Percentiles rank a stretch among this genome's conserved stretches.
Conservation (phyloP, 2,888 invertebrate genomes). For the Eupithecia dodoneata region DNA sequence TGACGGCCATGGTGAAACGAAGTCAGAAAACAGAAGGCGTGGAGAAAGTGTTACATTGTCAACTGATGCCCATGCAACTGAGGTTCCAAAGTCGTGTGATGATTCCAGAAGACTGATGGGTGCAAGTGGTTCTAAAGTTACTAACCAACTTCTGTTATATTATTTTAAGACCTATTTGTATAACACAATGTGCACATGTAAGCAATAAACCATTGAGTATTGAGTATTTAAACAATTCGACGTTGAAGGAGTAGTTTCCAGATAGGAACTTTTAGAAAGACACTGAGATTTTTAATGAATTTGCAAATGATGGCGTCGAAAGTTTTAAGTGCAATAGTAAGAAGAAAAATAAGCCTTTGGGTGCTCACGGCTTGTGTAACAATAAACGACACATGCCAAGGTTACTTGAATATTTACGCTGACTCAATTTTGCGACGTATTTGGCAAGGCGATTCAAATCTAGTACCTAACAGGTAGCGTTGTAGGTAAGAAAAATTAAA, state of each 20-base stretch:
- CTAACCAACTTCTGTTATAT: background rate
- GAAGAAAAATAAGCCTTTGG: constrained; percentile 20
- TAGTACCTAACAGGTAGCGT: constrained; percentile 47
- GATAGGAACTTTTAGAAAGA: background rate
- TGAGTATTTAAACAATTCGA: background rate
- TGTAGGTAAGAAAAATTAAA: constrained; percentile 37
- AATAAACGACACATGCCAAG: constrained; percentile 50
- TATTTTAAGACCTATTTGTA: no score
- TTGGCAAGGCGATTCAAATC: constrained; percentile 63
- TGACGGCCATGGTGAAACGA: constrained; percentile 75
- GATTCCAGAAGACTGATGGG: constrained; percentile 52
- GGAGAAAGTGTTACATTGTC: constrained; percentile 72
- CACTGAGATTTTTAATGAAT: background rate
- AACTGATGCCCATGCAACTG: constrained; percentile 67
- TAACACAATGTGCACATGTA: no score
- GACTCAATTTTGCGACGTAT: constrained; percentile 65
- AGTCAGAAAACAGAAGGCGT: constrained; percentile 71
- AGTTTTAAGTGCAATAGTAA: background rate
- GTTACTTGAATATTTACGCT: constrained; percentile 59
- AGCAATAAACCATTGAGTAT: no score
- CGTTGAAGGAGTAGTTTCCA: background rate
- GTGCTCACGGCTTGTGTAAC: constrained; percentile 20
- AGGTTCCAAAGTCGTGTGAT: constrained; percentile 52
- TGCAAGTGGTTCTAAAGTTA: constrained; percentile 58
- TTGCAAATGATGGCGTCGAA: background rate